A percentile compares a stretch with the other conserved stretches of the same genome.
Conservation (phyloP, 2,888 invertebrate genomes). For the Lamellibrachia satsuma region DNA sequence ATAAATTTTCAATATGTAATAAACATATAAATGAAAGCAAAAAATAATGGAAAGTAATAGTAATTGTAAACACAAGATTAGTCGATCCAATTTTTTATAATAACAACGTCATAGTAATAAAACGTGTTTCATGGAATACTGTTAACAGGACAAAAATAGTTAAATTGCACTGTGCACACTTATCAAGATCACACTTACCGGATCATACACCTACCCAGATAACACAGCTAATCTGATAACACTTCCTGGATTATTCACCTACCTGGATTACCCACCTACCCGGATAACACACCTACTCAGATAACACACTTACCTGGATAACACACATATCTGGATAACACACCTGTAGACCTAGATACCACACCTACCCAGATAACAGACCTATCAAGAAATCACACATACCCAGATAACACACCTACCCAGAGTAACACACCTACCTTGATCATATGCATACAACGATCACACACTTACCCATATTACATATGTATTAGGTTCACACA, state of each 20-base stretch:
- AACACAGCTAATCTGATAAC: neutral
- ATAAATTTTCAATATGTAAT: too few species aligned
- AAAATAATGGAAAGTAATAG: too few species aligned
- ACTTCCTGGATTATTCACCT: neutral
- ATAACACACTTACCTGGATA: neutral
- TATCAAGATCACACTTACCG: neutral
- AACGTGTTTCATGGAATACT: too few species aligned
- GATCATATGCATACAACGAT: neutral
- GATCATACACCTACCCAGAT: neutral
- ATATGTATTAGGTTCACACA: neutral
- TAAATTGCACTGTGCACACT: too few species aligned
- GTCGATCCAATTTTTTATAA: too few species aligned
- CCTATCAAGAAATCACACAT: neutral
- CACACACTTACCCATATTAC: neutral
- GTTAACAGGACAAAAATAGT: too few species aligned
- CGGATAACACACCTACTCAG: neutral
- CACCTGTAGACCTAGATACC: neutral
- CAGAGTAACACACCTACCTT: neutral
- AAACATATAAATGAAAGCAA: too few species aligned
- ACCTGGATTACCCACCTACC: neutral
- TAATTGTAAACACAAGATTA: too few species aligned
- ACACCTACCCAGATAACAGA: neutral
- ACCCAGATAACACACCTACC: neutral
- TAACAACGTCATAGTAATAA: too few species aligned
- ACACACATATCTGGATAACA: neutral